Evolutionary conservation across 2,888 invertebrate species (phyloP).

Genomic region (Epirrita christyi): DNA sequence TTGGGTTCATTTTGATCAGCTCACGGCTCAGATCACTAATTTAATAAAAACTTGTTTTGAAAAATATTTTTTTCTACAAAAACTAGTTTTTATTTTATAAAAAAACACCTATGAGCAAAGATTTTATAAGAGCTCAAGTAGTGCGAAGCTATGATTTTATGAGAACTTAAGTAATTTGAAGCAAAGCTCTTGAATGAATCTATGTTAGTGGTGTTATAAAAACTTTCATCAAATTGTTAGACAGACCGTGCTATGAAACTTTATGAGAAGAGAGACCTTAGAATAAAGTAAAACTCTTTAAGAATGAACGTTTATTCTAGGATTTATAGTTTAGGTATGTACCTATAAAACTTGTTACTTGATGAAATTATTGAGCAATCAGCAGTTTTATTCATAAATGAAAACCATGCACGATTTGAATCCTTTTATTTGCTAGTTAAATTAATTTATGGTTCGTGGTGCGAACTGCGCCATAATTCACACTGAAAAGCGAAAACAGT

Average conservation of each 20-base stretch:
- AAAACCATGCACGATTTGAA: conserved; percentile 11
- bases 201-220: conserved; percentile 8
- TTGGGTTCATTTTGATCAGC: too few relatives aligned
- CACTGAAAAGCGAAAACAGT: conserved; percentile 18
- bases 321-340: too few relatives aligned
- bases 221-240: conserved; percentile 10
- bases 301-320: too few relatives aligned
- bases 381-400: conserved; percentile 4
- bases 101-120: too few relatives aligned
- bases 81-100: too few relatives aligned
- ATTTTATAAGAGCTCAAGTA: neutral
- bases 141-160: conserved; percentile 8
- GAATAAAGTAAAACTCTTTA: too few relatives aligned
- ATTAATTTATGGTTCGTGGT: conserved; percentile 21
- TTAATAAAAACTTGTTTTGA: too few relatives aligned
- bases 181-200: neutral
- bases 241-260: conserved; percentile 2
- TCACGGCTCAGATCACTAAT: too few relatives aligned
- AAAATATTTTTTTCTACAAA: too few relatives aligned
- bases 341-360: too few relatives aligned
- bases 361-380: neutral
- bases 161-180: conserved; percentile 6
- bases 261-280: neutral
- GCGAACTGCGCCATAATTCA: conserved; percentile 24
- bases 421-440: conserved; percentile 23